phyloP scores from a whole-genome alignment of 2,113 vertebrate genomes.

The Mesocricetus auratus region DNA sequence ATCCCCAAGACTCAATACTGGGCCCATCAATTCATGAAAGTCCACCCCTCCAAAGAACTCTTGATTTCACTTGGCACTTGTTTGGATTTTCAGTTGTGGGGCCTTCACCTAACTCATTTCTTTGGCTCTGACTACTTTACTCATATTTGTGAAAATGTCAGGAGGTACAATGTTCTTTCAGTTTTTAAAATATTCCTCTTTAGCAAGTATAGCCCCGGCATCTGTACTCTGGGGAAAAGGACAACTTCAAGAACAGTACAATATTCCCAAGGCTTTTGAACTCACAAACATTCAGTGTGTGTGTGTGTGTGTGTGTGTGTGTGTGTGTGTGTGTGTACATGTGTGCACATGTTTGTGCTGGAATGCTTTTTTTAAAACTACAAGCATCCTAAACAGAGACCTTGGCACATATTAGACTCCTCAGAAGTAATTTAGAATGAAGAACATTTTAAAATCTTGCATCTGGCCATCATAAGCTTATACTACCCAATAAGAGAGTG shows the following conservation, averaged over 20 bases:
- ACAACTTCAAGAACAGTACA: not conserved
- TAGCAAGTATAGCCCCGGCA: not conserved
- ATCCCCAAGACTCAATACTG: not conserved
- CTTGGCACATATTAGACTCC: not conserved
- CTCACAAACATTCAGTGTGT: not conserved
- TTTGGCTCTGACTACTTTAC: not conserved
- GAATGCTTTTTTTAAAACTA: not conserved
- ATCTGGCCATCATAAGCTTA: not conserved
- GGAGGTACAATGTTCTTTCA: not conserved
- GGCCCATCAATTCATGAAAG: not conserved
- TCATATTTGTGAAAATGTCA: not conserved
- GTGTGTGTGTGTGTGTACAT: not conserved
- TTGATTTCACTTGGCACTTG: not conserved
- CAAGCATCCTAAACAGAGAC: not conserved
- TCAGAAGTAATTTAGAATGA: not conserved
- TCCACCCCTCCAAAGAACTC: not conserved
- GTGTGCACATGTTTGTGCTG: not conserved
- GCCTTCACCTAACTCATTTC: not conserved
- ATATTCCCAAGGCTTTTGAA: not conserved
- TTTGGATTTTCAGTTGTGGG: not conserved
- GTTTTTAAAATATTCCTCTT: constrained; percentile 18
- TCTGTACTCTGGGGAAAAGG: not conserved
- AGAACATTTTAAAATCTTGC: not conserved
- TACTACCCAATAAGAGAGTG: not conserved
- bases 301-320: not conserved